These are phyloP conservation scores for Diadumene lineata DNA, from an alignment of 92 coral and sea anemone genomes.

Conservation along the genomic window DNA sequence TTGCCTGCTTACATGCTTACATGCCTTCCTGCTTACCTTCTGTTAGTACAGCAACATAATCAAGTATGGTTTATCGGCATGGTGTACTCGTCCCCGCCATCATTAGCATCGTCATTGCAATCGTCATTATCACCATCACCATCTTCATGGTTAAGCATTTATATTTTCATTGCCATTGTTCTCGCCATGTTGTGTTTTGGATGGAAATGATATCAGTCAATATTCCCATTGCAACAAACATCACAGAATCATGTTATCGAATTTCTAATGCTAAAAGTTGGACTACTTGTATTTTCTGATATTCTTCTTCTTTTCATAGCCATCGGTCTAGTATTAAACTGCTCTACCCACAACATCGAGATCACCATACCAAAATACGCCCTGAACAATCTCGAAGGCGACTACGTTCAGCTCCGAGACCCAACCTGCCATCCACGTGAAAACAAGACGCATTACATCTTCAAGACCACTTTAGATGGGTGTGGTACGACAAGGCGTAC, in stretches of 20 bases:
- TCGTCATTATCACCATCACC: not conserved
- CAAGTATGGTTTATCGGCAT: too few species aligned
- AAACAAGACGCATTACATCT: slow-evolving; percentile 77
- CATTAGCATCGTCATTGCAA: not conserved
- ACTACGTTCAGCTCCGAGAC: slow-evolving; percentile 67
- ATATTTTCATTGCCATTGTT: too few species aligned
- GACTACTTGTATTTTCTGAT: too few species aligned
- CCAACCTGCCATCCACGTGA: slow-evolving; percentile 66
- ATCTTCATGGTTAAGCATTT: too few species aligned
- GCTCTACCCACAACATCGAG: slow-evolving; percentile 72
- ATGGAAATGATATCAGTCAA: too few species aligned
- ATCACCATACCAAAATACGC: slow-evolving; percentile 78
- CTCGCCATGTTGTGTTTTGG: too few species aligned
- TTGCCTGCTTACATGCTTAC: too few species aligned
- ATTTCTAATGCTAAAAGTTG: too few species aligned
- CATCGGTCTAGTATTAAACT: slow-evolving; percentile 67
- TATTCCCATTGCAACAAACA: too few species aligned
- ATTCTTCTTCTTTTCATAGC: slow-evolving; percentile 33
- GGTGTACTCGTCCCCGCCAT: not conserved
- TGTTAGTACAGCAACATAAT: too few species aligned
- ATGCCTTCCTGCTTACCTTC: too few species aligned
- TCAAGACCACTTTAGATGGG: slow-evolving; percentile 61
- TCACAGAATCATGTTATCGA: too few species aligned
- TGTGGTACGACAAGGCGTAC: slow-evolving; percentile 83
- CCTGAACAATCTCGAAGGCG: slow-evolving; percentile 74